A percentile compares a stretch with the other conserved stretches of the same genome.
Evolutionary conservation across 2,797 vertebrate species (phyloP).

Genomic region (Petrocephalus schoutedeni): DNA sequence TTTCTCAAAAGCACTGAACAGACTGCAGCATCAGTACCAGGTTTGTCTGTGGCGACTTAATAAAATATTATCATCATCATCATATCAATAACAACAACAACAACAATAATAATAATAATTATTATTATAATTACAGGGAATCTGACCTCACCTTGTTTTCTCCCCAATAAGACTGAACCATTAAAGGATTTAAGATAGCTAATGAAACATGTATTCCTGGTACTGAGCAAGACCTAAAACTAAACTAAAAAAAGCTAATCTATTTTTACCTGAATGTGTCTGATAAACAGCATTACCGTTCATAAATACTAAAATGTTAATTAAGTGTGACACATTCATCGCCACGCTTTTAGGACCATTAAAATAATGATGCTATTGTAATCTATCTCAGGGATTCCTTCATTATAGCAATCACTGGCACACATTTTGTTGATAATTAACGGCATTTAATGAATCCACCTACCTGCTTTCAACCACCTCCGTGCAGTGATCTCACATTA

Average conservation of each 20-base stretch:
- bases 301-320: background rate
- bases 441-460: background rate
- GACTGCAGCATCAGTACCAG: background rate
- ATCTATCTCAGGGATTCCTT: background rate
- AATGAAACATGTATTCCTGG: slow-evolving; percentile 47
- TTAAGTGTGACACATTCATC: background rate
- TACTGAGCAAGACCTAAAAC: slow-evolving; percentile 49
- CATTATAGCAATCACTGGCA: background rate
- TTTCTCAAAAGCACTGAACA: background rate
- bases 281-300: background rate
- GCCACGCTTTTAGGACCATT: background rate
- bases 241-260: slow-evolving; percentile 26
- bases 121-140: background rate
- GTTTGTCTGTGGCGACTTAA: background rate
- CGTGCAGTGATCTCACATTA: slow-evolving; percentile 5
- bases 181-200: slow-evolving; percentile 42
- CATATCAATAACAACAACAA: too few species aligned
- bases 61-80: too few species aligned
- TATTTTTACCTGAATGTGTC: background rate
- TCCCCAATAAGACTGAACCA: slow-evolving; percentile 39
- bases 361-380: slow-evolving; percentile 12
- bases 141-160: background rate
- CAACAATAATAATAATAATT: background rate
- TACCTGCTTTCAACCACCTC: background rate
- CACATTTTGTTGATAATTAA: slow-evolving; percentile 3